These are phyloP conservation scores for Pantala flavescens DNA, from an alignment of 1,140 invertebrate genomes.

Conservation along the genomic window DNA sequence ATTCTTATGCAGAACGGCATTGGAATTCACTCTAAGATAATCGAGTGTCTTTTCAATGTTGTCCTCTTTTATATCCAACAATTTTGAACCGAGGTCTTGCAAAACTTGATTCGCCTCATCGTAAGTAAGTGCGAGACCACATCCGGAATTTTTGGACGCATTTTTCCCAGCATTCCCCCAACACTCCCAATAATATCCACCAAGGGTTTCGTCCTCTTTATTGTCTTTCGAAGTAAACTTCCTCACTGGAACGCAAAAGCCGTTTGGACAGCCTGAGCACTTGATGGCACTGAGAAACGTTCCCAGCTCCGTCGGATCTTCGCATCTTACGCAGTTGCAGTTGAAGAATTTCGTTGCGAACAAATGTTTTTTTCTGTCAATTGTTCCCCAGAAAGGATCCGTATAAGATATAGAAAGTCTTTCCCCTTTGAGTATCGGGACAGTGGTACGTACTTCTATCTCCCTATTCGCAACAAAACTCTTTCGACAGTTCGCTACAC, in stretches of 20 bases:
- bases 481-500: slow-evolving; percentile 29
- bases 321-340: slow-evolving; percentile 49
- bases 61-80: neutral
- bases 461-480: slow-evolving; percentile 18
- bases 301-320: slow-evolving; percentile 49
- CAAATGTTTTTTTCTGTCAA: slow-evolving; percentile 48
- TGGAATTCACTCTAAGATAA: neutral
- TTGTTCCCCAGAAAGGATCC: slow-evolving; percentile 51
- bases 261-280: slow-evolving; percentile 40
- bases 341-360: slow-evolving; percentile 51
- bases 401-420: slow-evolving; percentile 54
- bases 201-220: neutral
- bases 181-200: neutral
- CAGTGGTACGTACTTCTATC: slow-evolving; percentile 37
- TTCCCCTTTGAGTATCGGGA: slow-evolving; percentile 49
- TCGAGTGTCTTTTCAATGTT: neutral
- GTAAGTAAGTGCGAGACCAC: neutral
- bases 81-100: neutral
- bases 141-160: neutral
- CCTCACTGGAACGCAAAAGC: neutral
- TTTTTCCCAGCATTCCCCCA: neutral
- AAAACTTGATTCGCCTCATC: neutral
- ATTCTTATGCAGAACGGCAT: neutral
- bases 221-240: neutral
- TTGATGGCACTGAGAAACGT: slow-evolving; percentile 50